A percentile compares a stretch with the other conserved stretches of the same genome.
These are phyloP conservation scores for Philonicus albiceps DNA, from an alignment of 2,888 invertebrate species.

Conservation along the genomic window DNA sequence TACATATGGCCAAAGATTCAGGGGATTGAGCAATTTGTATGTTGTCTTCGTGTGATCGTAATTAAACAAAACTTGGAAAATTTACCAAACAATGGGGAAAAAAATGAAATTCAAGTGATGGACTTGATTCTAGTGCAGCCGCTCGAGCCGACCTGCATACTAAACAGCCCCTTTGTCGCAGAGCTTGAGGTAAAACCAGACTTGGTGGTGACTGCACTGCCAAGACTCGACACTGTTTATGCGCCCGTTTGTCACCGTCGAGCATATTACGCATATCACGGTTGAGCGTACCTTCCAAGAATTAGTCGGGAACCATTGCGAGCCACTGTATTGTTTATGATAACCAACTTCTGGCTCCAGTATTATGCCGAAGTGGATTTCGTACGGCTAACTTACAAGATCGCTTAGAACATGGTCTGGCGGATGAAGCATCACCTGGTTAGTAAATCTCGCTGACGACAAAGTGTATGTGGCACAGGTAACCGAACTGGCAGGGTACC, in stretches of 20 bases:
- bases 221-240: background rate
- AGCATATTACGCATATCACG: conserved; percentile 19
- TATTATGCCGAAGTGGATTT: background rate
- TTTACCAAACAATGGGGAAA: conserved; percentile 1
- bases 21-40: conserved; percentile 23
- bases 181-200: background rate
- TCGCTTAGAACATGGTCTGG: background rate
- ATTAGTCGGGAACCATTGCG: background rate
- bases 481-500: background rate
- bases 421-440: conserved; percentile 13
- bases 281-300: conserved; percentile 18
- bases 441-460: conserved; percentile 5
- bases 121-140: background rate
- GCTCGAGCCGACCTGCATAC: background rate
- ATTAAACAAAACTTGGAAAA: conserved; percentile 30
- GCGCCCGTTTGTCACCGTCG: background rate
- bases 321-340: conserved; percentile 6
- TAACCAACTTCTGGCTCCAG: background rate
- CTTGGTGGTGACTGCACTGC: background rate
- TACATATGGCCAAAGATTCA: background rate
- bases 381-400: background rate
- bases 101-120: conserved; percentile 2
- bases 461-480: conserved; percentile 1
- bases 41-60: conserved; percentile 36
- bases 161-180: conserved; percentile 5